Conservation (phyloP, 2,888 invertebrate genomes). For the Drosophila demipolita region DNA sequence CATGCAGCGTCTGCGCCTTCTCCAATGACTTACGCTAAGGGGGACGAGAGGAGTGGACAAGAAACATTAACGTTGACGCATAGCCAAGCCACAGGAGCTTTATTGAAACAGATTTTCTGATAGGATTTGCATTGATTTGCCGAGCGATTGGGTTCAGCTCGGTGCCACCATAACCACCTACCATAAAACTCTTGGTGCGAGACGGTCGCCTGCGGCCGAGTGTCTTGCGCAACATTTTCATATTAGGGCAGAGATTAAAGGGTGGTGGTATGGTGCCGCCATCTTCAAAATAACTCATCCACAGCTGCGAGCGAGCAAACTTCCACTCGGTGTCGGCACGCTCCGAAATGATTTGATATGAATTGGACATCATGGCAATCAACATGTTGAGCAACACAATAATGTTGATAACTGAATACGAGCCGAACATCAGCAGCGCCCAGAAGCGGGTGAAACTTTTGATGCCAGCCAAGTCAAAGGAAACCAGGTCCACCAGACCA, state of each 20-base stretch:
- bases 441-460: slow-evolving; percentile 98
- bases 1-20: slow-evolving; percentile 90
- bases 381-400: slow-evolving; percentile 98
- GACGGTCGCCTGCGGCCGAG: slow-evolving; percentile 85
- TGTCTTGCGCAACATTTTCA: slow-evolving; percentile 88
- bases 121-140: slow-evolving; percentile 61
- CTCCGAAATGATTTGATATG: slow-evolving; percentile 98
- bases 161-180: slow-evolving; percentile 78
- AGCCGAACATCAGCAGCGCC: slow-evolving; percentile 98
- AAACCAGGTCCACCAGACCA: slow-evolving; percentile 96
- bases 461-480: slow-evolving; percentile 97
- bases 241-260: slow-evolving; percentile 96
- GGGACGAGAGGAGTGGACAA: neutral
- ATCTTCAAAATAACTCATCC: slow-evolving; percentile 98
- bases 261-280: slow-evolving; percentile 97
- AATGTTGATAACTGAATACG: slow-evolving; percentile 98
- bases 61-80: slow-evolving; percentile 53
- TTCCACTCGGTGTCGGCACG: slow-evolving; percentile 98
- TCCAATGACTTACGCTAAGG: slow-evolving; percentile 90
- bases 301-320: slow-evolving; percentile 96
- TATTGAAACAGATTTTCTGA: slow-evolving; percentile 73
- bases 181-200: slow-evolving; percentile 88
- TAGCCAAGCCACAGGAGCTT: slow-evolving; percentile 58
- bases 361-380: slow-evolving; percentile 99
- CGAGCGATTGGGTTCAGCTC: slow-evolving; percentile 4